Evolutionary conservation across 1,140 invertebrate species (phyloP), one percentile per base, ranked within the genome.

Genomic region (Drosophila pseudoananassae): DNA sequence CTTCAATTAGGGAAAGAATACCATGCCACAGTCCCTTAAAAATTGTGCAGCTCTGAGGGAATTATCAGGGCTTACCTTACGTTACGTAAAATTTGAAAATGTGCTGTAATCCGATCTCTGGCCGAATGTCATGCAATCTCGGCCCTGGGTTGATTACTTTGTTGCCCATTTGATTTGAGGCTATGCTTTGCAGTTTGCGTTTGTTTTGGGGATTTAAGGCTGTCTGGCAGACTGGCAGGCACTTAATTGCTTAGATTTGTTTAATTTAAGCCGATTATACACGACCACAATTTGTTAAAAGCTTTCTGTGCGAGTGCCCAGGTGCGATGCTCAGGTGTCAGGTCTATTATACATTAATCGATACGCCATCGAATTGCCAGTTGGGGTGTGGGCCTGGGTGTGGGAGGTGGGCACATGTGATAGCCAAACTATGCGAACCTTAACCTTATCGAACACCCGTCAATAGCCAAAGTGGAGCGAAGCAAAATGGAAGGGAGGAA

Each of bases 231-330:
- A 20, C 49, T 65, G 59, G 47, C 63, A 53, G 74, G 46, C 54
- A 66, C 60, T 74, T 85, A 85, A 85, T 85, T 85, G 83, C 69
- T 88, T 66, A 75, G 71, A 71, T 87, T 71, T 88, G 75, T 88
- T 70, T 75, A 78, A 65, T 82, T 78, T 87, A 87, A 88, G 78
- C 78, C 83, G 83, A 88, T 88, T 88, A 88, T 69, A 56, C 50
- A 46, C 43, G 36, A 73, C 84, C 83, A 74, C 84, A 88, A 89
- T 83, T 79, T 79, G 79, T 77, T 79, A 70, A 88, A 88, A 89
- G 84, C 64, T 57, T 77, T 66, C 53, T 29, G 55, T 49, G 25
- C 15, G 25, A 53, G 29, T 23, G 59, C 31, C 50, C 33, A 43
- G 40, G 46, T 56, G 43, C 45, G 40, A 51, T 25, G 43, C 20